Evolutionary conservation across 2,113 vertebrate genomes (phyloP).

Genomic region (Malurus elegans): DNA sequence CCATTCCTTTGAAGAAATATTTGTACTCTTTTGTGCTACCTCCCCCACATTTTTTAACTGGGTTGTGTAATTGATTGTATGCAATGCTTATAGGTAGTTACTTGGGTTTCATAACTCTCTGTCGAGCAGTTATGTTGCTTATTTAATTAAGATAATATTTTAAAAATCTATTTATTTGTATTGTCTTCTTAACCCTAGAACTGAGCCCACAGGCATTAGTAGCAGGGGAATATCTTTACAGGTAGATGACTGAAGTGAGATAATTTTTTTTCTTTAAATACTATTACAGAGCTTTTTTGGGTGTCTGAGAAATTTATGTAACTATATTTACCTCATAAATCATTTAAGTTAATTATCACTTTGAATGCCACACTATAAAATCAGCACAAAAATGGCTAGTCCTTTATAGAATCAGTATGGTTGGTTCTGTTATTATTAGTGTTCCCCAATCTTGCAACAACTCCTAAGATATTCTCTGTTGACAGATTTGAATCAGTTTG

Average conservation of each 20-base stretch:
- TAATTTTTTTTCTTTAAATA: background rate
- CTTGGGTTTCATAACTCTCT: background rate
- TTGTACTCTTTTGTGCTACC: background rate
- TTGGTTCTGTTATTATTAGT: background rate
- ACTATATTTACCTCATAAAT: background rate
- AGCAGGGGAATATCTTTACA: background rate
- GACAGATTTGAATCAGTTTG: background rate
- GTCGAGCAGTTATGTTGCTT: background rate
- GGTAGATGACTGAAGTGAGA: background rate
- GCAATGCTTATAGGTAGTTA: background rate
- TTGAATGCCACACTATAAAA: background rate
- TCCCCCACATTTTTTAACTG: background rate
- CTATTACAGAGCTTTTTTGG: background rate
- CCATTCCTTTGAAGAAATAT: slow-evolving; percentile 46
- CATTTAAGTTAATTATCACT: background rate
- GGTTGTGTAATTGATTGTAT: background rate
- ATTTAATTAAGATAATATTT: background rate
- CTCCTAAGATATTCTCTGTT: background rate
- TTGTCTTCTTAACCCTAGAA: background rate
- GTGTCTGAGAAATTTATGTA: background rate
- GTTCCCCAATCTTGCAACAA: background rate
- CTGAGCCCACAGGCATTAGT: background rate
- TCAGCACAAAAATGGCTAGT: background rate
- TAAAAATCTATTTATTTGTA: background rate
- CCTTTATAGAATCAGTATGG: background rate